Percentiles rank a stretch among this genome's conserved stretches.
Conservation (phyloP, 2,797 vertebrate species). For the Loris lydekkerianus region DNA sequence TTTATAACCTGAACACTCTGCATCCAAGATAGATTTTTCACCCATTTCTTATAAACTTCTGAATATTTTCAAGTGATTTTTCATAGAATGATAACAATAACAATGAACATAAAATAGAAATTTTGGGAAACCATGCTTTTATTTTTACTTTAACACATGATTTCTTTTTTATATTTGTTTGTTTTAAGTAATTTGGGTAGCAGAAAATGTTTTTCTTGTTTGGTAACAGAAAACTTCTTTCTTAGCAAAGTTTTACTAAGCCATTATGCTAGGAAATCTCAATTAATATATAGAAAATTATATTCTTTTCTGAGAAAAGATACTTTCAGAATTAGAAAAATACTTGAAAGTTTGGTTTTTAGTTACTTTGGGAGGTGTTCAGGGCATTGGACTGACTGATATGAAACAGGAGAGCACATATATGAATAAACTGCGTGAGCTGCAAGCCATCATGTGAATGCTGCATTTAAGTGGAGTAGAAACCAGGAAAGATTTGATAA, state of each 20-base stretch:
- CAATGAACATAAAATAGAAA: slow-evolving; percentile 84
- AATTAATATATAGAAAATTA: slow-evolving; percentile 77
- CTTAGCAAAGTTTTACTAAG: slow-evolving; percentile 65
- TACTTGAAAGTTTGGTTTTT: slow-evolving; percentile 63
- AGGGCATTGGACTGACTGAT: not conserved
- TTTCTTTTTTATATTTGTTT: slow-evolving; percentile 76
- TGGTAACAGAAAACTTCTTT: slow-evolving; percentile 53
- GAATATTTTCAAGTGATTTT: slow-evolving; percentile 84
- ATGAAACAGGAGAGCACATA: slow-evolving; percentile 1
- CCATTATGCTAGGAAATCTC: slow-evolving; percentile 74
- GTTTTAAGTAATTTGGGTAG: slow-evolving; percentile 70
- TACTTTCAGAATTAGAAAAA: slow-evolving; percentile 15
- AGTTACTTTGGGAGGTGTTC: slow-evolving; percentile 22
- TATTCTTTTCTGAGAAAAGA: slow-evolving; percentile 65
- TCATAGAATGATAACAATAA: slow-evolving; percentile 69
- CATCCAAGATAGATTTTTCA: slow-evolving; percentile 85
- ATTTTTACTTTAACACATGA: slow-evolving; percentile 70
- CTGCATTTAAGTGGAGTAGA: not conserved
- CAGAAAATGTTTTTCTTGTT: slow-evolving; percentile 23
- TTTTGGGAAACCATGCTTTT: slow-evolving; percentile 78
- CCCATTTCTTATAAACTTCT: slow-evolving; percentile 87
- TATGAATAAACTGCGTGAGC: not conserved
- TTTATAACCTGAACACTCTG: slow-evolving; percentile 89
- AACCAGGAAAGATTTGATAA: not conserved
- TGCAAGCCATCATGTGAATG: not conserved